Conservation (phyloP, 2,113 vertebrate species). For the Pelodiscus sinensis region DNA sequence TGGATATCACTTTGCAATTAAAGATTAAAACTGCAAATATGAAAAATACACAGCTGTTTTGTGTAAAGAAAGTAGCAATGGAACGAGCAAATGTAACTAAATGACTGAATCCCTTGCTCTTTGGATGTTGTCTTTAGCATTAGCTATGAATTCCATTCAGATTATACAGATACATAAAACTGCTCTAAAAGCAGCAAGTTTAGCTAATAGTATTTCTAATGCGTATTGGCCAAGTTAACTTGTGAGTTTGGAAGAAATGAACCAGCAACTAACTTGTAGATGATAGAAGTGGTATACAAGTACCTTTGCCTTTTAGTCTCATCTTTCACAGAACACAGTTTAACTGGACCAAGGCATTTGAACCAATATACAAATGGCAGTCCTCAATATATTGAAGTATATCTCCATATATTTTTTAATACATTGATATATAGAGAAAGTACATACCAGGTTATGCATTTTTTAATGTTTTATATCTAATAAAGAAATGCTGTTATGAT, state of each 20-base stretch:
- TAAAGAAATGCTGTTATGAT: slow-evolving; percentile 28
- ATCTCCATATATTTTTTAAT: slow-evolving; percentile 15
- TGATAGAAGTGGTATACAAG: neutral
- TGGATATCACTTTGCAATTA: neutral
- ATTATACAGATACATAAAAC: neutral
- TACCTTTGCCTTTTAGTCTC: neutral
- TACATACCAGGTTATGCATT: neutral
- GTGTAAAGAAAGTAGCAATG: neutral
- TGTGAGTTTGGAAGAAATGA: neutral
- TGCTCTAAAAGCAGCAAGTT: neutral
- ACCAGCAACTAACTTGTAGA: neutral
- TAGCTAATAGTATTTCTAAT: neutral
- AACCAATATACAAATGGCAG: neutral
- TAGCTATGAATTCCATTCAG: neutral
- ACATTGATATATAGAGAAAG: neutral
- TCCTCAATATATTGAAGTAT: neutral
- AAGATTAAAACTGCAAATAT: neutral
- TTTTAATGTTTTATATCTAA: neutral
- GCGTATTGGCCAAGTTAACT: neutral
- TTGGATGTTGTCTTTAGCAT: neutral
- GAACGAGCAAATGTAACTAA: neutral
- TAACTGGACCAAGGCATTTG: neutral
- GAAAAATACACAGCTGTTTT: neutral
- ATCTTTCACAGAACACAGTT: neutral
- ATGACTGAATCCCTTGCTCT: neutral